These are phyloP conservation scores for Chrysochloris asiatica DNA, from an alignment of 2,113 vertebrate genomes.

Conservation along the genomic window DNA sequence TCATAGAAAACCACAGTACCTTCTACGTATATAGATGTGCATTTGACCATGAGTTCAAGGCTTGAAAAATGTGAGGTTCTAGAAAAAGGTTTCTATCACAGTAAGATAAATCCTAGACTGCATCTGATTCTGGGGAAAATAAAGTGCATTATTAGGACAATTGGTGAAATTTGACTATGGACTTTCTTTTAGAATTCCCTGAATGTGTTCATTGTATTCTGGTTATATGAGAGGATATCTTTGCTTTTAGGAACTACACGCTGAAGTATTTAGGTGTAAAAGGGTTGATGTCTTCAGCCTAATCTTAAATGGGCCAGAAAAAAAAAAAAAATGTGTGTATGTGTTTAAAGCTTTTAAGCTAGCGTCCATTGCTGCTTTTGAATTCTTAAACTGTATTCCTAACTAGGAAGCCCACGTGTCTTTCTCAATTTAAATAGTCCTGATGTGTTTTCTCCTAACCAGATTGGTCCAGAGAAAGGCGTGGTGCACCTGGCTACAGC, in stretches of 20 bases:
- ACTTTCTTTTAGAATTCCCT: neutral
- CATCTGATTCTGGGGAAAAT: neutral
- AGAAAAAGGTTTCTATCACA: neutral
- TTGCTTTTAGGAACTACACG: neutral
- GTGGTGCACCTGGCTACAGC: slow-evolving; percentile 86
- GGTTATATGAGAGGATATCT: neutral
- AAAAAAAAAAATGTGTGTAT: neutral
- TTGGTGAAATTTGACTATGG: neutral
- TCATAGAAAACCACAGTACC: neutral
- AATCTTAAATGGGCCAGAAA: neutral
- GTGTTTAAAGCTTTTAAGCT: neutral
- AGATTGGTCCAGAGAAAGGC: slow-evolving; percentile 88
- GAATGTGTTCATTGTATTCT: neutral
- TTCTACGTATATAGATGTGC: neutral
- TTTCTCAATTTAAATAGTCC: neutral
- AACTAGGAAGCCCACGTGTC: neutral
- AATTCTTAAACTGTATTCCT: neutral
- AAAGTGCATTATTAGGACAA: neutral
- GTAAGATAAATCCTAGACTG: neutral
- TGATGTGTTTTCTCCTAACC: slow-evolving; percentile 54
- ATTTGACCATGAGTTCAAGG: neutral
- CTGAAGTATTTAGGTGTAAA: neutral
- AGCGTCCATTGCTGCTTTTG: neutral
- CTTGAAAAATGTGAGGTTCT: neutral
- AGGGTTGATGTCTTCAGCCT: neutral